Conservation (phyloP, 1,140 invertebrate species). For the Potamilus streckersoni region DNA sequence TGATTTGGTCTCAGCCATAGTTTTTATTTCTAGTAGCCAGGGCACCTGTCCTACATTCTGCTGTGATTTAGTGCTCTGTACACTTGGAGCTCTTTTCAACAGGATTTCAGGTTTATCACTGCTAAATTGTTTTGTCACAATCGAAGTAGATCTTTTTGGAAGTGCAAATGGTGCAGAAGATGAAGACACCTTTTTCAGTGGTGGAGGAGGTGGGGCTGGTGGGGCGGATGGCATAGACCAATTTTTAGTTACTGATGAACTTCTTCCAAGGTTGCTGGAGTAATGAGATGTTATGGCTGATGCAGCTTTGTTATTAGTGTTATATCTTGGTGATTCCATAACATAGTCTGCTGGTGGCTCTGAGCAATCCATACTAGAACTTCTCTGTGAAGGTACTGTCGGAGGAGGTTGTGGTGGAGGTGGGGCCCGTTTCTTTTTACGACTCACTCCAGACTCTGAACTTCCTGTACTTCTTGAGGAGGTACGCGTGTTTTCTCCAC, state of each 20-base stretch:
- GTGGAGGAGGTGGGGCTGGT: conserved; percentile 5
- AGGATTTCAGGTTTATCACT: conserved; percentile 22
- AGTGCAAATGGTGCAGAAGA: conserved; percentile 15
- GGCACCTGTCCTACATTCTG: conserved; percentile 25
- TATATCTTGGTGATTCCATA: conserved; percentile 29
- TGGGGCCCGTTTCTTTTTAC: conserved; percentile 50
- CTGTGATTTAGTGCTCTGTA: conserved; percentile 15
- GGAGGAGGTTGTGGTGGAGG: conserved; percentile 26
- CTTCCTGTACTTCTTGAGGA: conserved; percentile 30
- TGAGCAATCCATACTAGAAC: conserved; percentile 18
- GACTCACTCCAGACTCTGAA: conserved; percentile 39
- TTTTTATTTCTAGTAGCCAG: conserved; percentile 42
- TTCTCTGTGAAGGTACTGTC: conserved; percentile 2
- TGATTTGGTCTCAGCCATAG: conserved; percentile 30
- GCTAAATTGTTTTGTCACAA: background rate
- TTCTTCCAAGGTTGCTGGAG: too few species aligned
- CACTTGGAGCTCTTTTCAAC: conserved; percentile 22
- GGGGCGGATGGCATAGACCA: conserved; percentile 5
- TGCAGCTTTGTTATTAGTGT: too few species aligned
- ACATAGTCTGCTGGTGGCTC: conserved; percentile 50
- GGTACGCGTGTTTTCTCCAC: conserved; percentile 13
- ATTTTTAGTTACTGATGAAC: too few species aligned
- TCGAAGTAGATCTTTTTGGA: background rate
- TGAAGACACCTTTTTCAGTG: conserved; percentile 8
- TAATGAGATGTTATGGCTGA: too few species aligned